phyloP scores from a whole-genome alignment of 1,140 invertebrate species.

The Patella vulgata region DNA sequence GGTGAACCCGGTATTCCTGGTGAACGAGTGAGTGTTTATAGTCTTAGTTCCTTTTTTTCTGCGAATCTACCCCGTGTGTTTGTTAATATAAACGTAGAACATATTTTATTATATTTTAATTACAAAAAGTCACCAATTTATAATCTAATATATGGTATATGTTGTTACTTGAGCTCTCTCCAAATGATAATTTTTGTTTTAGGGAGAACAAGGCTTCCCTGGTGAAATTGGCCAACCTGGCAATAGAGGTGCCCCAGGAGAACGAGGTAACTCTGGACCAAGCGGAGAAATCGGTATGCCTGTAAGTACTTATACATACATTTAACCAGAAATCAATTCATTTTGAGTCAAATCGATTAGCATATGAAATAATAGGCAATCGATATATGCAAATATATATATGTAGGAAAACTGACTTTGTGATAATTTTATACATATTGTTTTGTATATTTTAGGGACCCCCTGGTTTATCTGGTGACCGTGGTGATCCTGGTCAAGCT shows the following conservation, averaged over 20 bases:
- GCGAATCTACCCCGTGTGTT: no score
- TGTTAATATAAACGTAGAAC: no score
- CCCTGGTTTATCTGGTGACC: constrained; percentile 29
- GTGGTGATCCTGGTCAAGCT: constrained; percentile 40
- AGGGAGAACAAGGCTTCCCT: constrained; percentile 45
- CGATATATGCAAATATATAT: background rate
- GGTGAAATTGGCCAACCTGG: constrained; percentile 42
- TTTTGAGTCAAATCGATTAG: background rate
- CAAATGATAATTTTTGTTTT: constrained; percentile 9
- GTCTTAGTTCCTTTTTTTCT: constrained; percentile 5
- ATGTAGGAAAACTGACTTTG: background rate
- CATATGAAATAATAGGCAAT: no score
- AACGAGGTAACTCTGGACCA: constrained; percentile 41
- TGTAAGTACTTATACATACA: constrained; percentile 29
- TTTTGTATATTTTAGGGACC: constrained; percentile 35
- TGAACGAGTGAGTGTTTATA: constrained; percentile 22
- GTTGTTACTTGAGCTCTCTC: no score
- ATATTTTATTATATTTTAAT: no score
- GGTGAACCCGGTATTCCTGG: constrained; percentile 31
- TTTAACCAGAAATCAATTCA: background rate
- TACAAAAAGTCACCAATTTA: no score
- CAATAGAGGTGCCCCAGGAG: constrained; percentile 42
- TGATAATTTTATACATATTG: background rate
- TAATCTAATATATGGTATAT: no score
- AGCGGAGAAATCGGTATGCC: constrained; percentile 36